These are phyloP conservation scores for Champsocephalus esox DNA, from an alignment of 2,797 vertebrate genomes.

Conservation along the genomic window DNA sequence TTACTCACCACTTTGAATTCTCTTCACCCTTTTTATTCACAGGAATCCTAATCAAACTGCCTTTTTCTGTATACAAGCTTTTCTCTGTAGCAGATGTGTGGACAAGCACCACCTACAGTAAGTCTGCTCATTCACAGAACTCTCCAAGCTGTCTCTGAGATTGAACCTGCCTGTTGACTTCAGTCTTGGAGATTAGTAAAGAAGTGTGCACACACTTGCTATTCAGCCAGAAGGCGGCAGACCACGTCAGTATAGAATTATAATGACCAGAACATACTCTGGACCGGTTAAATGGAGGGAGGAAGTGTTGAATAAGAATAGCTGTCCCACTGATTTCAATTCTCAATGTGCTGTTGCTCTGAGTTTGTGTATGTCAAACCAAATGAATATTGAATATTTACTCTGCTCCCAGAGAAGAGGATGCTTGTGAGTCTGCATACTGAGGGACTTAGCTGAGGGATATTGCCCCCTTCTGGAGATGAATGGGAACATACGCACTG, in stretches of 20 bases:
- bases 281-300: constrained; percentile 59
- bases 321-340: constrained; percentile 39
- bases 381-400: constrained; percentile 53
- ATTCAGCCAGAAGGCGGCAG: constrained; percentile 57
- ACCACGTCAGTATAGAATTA: constrained; percentile 60
- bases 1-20: constrained; percentile 23
- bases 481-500: neutral
- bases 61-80: constrained; percentile 52
- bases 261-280: constrained; percentile 70
- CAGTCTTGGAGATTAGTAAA: constrained; percentile 67
- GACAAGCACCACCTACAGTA: constrained; percentile 53
- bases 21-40: constrained; percentile 44
- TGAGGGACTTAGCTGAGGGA: constrained; percentile 30
- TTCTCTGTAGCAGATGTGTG: constrained; percentile 48
- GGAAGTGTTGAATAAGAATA: constrained; percentile 61
- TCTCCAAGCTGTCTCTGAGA: constrained; percentile 60
- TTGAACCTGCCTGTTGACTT: constrained; percentile 79
- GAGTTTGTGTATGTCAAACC: constrained; percentile 27
- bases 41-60: constrained; percentile 68
- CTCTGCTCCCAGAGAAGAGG: constrained; percentile 32
- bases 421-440: constrained; percentile 31
- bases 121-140: constrained; percentile 44
- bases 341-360: constrained; percentile 26
- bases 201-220: constrained; percentile 65
- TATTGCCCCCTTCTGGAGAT: constrained; percentile 68